Evolutionary conservation across 2,113 vertebrate species (phyloP).

Genomic region (Pygoscelis adeliae): DNA sequence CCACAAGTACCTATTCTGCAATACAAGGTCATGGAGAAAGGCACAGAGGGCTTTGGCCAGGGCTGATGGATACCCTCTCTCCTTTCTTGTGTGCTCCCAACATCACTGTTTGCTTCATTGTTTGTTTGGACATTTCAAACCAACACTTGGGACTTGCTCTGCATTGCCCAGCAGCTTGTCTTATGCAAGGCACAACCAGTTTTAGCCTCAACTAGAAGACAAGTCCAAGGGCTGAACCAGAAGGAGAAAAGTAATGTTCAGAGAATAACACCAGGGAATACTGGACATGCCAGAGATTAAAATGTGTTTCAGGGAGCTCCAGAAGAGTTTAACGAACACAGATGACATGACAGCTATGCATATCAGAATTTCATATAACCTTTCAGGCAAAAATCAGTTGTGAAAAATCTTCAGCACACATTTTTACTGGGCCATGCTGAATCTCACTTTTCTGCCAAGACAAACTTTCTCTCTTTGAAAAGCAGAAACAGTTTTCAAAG

Average conservation of each 20-base stretch:
- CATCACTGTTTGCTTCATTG: neutral
- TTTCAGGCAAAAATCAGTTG: neutral
- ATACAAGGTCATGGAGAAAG: neutral
- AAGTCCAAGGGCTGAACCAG: neutral
- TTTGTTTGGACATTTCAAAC: neutral
- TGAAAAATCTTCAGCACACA: neutral
- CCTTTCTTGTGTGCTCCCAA: neutral
- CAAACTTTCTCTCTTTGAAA: neutral
- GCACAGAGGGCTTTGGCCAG: neutral
- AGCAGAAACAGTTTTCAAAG: neutral
- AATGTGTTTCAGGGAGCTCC: neutral
- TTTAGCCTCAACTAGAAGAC: neutral
- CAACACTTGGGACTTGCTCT: neutral
- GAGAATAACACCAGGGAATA: neutral
- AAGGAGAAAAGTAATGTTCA: neutral
- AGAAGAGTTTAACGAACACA: neutral
- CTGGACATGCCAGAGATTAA: neutral
- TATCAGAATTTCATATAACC: neutral
- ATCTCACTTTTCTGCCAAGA: conserved; percentile 17
- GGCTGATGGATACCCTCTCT: neutral
- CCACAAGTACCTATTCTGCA: neutral
- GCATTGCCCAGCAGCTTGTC: neutral
- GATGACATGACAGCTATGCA: neutral
- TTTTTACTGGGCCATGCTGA: no score
- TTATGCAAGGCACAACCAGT: neutral